Conservation (phyloP, 2,113 vertebrate species). For the Apteryx mantelli region DNA sequence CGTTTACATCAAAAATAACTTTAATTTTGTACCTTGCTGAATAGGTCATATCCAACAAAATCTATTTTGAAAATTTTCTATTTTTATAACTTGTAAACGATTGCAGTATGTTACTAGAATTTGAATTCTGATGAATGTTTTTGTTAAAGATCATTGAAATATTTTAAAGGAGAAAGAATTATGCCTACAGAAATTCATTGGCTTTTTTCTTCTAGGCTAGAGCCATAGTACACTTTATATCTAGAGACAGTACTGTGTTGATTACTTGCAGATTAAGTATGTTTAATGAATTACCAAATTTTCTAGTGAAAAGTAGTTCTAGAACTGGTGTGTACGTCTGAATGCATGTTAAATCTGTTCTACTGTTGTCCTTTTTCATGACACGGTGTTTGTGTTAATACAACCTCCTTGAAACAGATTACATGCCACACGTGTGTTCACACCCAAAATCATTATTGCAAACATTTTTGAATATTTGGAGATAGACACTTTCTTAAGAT, state of each 20-base stretch:
- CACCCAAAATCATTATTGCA: background rate
- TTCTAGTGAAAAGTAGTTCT: background rate
- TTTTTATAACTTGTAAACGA: background rate
- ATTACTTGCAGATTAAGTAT: background rate
- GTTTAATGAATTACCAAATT: background rate
- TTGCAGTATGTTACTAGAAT: background rate
- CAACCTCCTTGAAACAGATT: accelerated
- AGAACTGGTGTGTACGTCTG: accelerated
- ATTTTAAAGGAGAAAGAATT: constrained; percentile 61
- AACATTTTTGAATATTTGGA: background rate
- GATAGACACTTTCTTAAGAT: background rate
- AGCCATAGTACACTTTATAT: background rate
- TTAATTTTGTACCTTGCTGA: background rate
- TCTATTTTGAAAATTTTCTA: background rate
- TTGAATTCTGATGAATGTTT: background rate
- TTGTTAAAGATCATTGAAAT: constrained; percentile 69
- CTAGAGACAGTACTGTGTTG: background rate
- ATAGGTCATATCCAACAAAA: background rate
- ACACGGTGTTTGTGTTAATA: accelerated
- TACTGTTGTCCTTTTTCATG: background rate
- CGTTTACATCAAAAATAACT: background rate
- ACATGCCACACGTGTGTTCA: background rate
- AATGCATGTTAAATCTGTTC: background rate
- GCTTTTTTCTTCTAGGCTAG: background rate
- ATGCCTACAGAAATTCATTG: too few relatives aligned